Base-by-base conservation (phyloP, 2,113 vertebrate genomes). In the Actenoides hombroni region DNA sequence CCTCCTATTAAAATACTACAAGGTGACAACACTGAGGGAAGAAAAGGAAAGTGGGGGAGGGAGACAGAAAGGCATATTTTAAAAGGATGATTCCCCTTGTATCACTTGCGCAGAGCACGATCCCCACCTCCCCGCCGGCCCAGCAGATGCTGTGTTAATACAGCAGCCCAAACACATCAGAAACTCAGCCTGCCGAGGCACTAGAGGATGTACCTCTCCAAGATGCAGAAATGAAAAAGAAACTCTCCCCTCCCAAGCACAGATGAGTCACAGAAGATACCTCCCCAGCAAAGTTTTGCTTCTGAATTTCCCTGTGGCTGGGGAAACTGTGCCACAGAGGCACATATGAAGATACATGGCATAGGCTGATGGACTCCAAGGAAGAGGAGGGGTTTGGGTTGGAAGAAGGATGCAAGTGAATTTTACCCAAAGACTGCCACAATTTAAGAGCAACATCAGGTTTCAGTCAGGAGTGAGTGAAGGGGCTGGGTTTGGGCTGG, bases 1-100 rank as follows among this genome's bases (percentile, higher is more conserved):
- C 98, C 98, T 98, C 95, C 48, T 92, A 98, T 97, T 98, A 97
- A 98, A 98, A 98, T 97, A 97, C 96, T 97, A 97, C 91, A 87
- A 83, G 94, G 95, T 95, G 83, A 83, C 79, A 95, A 94, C 56
- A 39, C 96, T 73, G 88, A 59, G 95, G 64, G 87, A 94, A 91
- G 94, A 96, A 96, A 69, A 75, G 76, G 96, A 80, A 96, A 90
- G 86, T 21, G 10, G 90, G 83, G 80, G 88, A 91, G 56, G 83
- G 83, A 97, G 95, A 60, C 84, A 89, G 89, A 96, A 96, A 92
- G 39, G 68, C 31, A 5, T 61, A n/a, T 86, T 95, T 91, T 31
- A 4, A 51, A 73, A 46, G 82, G 40, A 87, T 70, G 14, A 56
- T 35, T 93, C 33, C 53, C 28, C 42, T 71, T 1, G 5, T 56